Evolutionary conservation across 2,888 invertebrate species (phyloP), one percentile per base, ranked within the genome.

Genomic region (Flexamia atlantica): DNA sequence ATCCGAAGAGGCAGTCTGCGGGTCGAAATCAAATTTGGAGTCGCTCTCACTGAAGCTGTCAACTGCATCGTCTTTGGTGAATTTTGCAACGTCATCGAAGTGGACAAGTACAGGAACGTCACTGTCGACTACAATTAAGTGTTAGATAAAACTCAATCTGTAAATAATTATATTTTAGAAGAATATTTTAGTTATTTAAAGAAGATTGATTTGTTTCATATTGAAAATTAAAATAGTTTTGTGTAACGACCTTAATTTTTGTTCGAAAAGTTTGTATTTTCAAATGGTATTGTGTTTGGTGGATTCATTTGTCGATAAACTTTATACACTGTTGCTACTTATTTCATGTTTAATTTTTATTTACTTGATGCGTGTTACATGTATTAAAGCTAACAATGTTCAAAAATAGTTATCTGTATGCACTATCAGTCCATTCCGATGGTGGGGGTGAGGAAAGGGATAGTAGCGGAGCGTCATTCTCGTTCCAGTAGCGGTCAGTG

Each of bases 21-120:
- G 5, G 36, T 79, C 17, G 82, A 84, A 68, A 14, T 82, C 17
- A 50, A 87, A 0, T 88, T 88, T 83, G 72, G 72, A 17, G 36
- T 85, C 9, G 81, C 86, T 1, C 72, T 88, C 7, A 4, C 60
- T 0, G 81, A 86, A 72, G 85, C 87, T 9, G 50, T 89, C 0
- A 87, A 87, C 80, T 87, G 87, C n/a, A 76, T 89, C 7, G 64
- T 88, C 2, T 88, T 88, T 76, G 86, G 87, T 0, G 88, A 89
- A 83, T 89, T 87, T 64, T 87, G 89, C 57, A 89, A 88, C 84
- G 68, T 88, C n/a, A 82, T 89, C 20, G 88, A 89, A 83, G 88
- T 89, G 9, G 87, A 88, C 70, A 80, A 87, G 50, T 72, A 85
- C 1, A 82, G 87, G 10, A 85, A 87, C 76, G 30, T 68, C 17